These are phyloP conservation scores for Panurus biarmicus DNA, from an alignment of 2,113 vertebrate genomes.

Conservation along the genomic window DNA sequence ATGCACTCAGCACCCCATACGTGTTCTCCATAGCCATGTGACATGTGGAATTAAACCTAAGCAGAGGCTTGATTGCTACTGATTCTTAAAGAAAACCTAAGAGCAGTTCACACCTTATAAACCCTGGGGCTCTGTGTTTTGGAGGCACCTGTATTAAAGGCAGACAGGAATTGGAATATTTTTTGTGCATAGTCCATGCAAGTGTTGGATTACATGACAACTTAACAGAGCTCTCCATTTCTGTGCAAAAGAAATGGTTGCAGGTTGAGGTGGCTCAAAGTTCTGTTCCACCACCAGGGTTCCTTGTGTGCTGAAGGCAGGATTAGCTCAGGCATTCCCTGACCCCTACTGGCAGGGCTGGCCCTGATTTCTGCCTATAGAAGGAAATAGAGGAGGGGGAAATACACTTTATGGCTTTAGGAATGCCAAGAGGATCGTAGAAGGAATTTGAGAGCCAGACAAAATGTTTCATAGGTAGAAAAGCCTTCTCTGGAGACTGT, in stretches of 20 bases:
- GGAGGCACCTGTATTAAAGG: not conserved
- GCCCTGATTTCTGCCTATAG: not conserved
- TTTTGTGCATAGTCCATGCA: not conserved
- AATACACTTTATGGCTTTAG: not conserved
- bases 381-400: not conserved
- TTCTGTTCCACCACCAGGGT: not conserved
- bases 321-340: not conserved
- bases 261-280: not conserved
- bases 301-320: not conserved
- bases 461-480: not conserved
- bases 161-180: not conserved
- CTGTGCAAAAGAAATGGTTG: not conserved
- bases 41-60: not conserved
- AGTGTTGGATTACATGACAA: not conserved
- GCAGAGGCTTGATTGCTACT: not conserved
- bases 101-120: not conserved
- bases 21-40: not conserved
- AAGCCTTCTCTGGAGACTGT: not conserved
- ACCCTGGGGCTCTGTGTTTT: not conserved
- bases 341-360: not conserved
- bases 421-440: not conserved
- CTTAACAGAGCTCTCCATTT: not conserved
- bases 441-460: not conserved
- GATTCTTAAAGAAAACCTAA: not conserved
- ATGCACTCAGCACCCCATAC: not conserved